Evolutionary conservation across 2,797 vertebrate species (phyloP).

Genomic region (Phaenicophaeus curvirostris): DNA sequence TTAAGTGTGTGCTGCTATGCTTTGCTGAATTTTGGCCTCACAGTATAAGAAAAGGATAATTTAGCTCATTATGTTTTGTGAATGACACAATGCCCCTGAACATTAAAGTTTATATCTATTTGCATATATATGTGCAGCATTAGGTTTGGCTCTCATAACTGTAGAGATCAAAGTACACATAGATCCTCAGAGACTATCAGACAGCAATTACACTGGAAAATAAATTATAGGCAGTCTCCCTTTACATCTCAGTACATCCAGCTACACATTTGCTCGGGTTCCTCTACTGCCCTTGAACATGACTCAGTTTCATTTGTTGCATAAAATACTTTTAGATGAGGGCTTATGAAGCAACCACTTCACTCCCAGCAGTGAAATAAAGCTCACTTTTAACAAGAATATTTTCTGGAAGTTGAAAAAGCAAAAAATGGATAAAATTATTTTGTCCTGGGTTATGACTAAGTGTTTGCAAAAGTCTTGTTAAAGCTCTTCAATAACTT

Average conservation of each 20-base stretch:
- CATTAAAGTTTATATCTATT: conserved; percentile 58
- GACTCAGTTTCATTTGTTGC: background rate
- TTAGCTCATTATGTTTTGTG: conserved; percentile 60
- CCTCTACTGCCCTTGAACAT: conserved; percentile 47
- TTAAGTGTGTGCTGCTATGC: conserved; percentile 34
- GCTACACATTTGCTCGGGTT: conserved; percentile 27
- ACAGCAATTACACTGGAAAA: conserved; percentile 54
- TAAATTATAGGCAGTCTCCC: conserved; percentile 25
- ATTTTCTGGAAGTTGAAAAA: background rate
- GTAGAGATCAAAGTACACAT: conserved; percentile 59
- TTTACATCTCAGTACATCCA: conserved; percentile 13
- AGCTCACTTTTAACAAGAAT: background rate
- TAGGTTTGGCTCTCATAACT: conserved; percentile 35
- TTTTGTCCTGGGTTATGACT: background rate
- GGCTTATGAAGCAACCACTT: conserved; percentile 4
- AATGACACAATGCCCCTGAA: conserved; percentile 64
- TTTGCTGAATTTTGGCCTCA: conserved; percentile 60
- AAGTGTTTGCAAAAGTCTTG: background rate
- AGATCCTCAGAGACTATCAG: conserved; percentile 44
- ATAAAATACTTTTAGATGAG: conserved; percentile 1
- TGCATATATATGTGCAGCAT: conserved; percentile 56
- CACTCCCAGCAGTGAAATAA: background rate
- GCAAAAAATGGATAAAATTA: background rate
- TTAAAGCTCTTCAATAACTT: background rate
- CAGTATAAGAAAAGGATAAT: conserved; percentile 44